Evolutionary conservation across 2,113 vertebrate species (phyloP).

Genomic region (Corynorhinus townsendii): DNA sequence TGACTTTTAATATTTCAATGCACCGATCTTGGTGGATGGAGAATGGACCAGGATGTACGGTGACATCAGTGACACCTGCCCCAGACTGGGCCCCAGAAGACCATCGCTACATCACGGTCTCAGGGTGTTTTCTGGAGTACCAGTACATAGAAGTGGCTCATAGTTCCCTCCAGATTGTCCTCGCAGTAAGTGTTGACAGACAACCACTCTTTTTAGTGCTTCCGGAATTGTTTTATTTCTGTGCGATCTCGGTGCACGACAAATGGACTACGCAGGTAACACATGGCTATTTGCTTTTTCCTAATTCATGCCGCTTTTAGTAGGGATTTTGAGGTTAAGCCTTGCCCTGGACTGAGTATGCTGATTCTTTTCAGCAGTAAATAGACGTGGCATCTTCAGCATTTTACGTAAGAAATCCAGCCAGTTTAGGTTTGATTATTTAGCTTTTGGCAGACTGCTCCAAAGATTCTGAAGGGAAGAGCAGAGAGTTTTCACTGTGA

Average conservation of each 20-base stretch:
- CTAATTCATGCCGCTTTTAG: not conserved
- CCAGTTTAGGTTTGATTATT: not conserved
- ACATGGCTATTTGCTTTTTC: not conserved
- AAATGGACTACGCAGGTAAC: not conserved
- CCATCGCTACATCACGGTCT: constrained; percentile 98
- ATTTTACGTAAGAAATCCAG: not conserved
- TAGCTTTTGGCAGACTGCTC: not conserved
- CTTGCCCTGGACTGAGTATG: not conserved
- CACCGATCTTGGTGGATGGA: constrained; percentile 99
- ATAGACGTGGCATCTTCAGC: not conserved
- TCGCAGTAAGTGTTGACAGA: constrained; percentile 91
- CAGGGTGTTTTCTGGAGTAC: constrained; percentile 95
- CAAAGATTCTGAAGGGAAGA: not conserved
- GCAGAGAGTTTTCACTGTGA: not conserved
- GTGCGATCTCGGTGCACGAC: not conserved
- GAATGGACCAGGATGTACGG: constrained; percentile 95
- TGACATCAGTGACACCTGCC: constrained; percentile 96
- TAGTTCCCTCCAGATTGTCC: constrained; percentile 96
- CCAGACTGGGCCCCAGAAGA: constrained; percentile 98
- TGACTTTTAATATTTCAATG: constrained; percentile 99
- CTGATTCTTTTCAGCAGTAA: not conserved
- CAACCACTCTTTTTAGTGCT: not conserved
- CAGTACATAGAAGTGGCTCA: constrained; percentile 99
- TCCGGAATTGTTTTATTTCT: not conserved
- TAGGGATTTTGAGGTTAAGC: not conserved